Evolutionary conservation across 2,113 vertebrate species (phyloP).

Genomic region (Galemys pyrenaicus): DNA sequence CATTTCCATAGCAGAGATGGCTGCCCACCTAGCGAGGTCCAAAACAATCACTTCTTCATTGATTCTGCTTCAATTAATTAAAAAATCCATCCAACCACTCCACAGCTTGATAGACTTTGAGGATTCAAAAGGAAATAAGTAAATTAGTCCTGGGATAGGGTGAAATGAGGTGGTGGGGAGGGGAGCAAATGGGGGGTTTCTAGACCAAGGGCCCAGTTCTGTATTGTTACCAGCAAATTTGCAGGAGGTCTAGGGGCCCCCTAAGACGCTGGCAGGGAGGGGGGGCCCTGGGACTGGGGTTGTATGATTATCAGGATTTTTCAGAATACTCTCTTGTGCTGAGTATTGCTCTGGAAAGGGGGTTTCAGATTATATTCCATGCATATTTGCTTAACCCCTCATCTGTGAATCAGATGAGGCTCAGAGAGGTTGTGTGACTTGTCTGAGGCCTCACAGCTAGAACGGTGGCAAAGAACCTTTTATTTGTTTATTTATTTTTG

Average conservation of each 20-base stretch:
- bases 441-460: not conserved
- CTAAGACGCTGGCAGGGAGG: accelerated
- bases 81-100: slow-evolving; percentile 72
- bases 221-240: accelerated
- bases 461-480: not conserved
- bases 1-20: not conserved
- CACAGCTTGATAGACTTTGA: slow-evolving; percentile 62
- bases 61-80: slow-evolving; percentile 76
- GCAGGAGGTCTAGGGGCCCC: not conserved
- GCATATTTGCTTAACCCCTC: not conserved
- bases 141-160: not conserved
- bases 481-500: not conserved
- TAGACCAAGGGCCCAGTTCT: not conserved
- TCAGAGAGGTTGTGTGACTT: not conserved
- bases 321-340: not conserved
- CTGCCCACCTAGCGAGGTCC: slow-evolving; percentile 17
- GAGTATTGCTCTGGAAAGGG: too few relatives aligned
- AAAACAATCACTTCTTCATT: slow-evolving; percentile 66
- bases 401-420: not conserved
- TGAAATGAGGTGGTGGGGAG: not conserved
- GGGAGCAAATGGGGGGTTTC: not conserved
- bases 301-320: not conserved
- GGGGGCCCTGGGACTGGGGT: not conserved
- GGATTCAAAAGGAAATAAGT: slow-evolving; percentile 66
- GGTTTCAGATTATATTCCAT: not conserved